Evolutionary conservation across 2,797 vertebrate genomes (phyloP), one percentile per base, ranked within the genome.

Genomic region (Acanthiza pusilla): DNA sequence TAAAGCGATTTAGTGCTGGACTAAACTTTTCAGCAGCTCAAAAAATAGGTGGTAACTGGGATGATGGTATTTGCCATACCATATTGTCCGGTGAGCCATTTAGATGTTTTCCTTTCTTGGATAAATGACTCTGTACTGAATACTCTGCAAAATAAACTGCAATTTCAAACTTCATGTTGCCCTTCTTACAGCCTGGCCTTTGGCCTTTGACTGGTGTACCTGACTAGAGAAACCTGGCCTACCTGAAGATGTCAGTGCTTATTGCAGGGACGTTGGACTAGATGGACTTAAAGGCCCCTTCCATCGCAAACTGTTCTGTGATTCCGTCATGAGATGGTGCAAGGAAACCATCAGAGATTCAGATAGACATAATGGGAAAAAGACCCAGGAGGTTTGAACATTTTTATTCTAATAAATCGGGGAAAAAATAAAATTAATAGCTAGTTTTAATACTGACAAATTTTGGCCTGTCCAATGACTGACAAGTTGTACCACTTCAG

Each of bases 1-100:
- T 96, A 96, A 97, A 97, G 95, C 68, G 84, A 89, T 93, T 97
- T 96, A 93, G 65, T 50, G 78, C 93, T 91, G 92, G 93, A 96
- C 94, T 95, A 92, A 96, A 96, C 68, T 96, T 96, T 91, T 88
- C 86, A 95, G 91, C 78, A 77, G 94, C 92, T 96, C 85, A 94
- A 94, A 96, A 96, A 89, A 95, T 91, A 89, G 91, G 27, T 72
- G 54, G 78, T 36, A 53, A 94, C 85, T 81, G 62, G 61, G 51
- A 62, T 85, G 74, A 42, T 86, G 55, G 48, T 79, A 61, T 85
- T 95, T 88, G 53, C 85, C 34, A 26, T 50, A 30, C 61, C 29
- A 13, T 78, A 17, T 81, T 79, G 22, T 63, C 60, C 65, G 63
- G 51, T 43, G 77, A 77, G 32, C 36, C 50, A 34, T 76, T 91